Conservation (phyloP, 2,888 invertebrate genomes). For the Drosophila colorata region DNA sequence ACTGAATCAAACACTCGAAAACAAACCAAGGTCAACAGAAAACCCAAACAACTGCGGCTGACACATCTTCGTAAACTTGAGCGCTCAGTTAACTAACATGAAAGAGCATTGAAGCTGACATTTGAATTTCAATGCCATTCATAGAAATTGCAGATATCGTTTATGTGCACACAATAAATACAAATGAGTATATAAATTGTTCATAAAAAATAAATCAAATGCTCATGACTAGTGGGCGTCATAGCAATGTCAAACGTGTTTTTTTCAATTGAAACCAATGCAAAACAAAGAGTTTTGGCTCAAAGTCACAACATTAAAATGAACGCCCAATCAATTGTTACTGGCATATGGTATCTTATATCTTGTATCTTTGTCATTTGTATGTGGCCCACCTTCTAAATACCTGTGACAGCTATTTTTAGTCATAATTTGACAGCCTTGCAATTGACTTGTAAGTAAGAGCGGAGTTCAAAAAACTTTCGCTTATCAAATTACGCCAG, state of each 20-base stretch:
- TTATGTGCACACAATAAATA: slow-evolving; percentile 24
- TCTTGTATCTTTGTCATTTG: slow-evolving; percentile 29
- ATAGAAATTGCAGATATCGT: slow-evolving; percentile 69
- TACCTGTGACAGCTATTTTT: slow-evolving; percentile 44
- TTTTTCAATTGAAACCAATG: slow-evolving; percentile 57
- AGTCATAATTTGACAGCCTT: slow-evolving; percentile 59
- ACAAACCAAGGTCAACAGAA: slow-evolving; percentile 20
- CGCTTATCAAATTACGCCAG: slow-evolving; percentile 71
- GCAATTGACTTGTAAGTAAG: slow-evolving; percentile 40
- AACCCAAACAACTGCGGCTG: slow-evolving; percentile 36
- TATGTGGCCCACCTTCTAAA: slow-evolving; percentile 46
- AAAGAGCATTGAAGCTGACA: slow-evolving; percentile 65
- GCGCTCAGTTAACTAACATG: slow-evolving; percentile 19
- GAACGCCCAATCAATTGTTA: slow-evolving; percentile 31
- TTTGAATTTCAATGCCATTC: slow-evolving; percentile 68
- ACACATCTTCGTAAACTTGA: slow-evolving; percentile 69
- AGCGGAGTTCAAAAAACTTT: slow-evolving; percentile 75
- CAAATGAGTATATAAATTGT: slow-evolving; percentile 11
- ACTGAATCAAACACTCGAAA: slow-evolving; percentile 26
- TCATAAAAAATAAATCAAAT: slow-evolving; percentile 12
- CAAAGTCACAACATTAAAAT: slow-evolving; percentile 34
- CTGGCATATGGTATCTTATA: slow-evolving; percentile 31
- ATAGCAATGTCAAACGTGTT: slow-evolving; percentile 67
- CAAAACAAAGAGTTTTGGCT: slow-evolving; percentile 30
- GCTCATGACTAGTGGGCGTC: slow-evolving; percentile 65